Base-by-base conservation (phyloP, 1,140 invertebrate species). In the Lepidurus couesii region DNA sequence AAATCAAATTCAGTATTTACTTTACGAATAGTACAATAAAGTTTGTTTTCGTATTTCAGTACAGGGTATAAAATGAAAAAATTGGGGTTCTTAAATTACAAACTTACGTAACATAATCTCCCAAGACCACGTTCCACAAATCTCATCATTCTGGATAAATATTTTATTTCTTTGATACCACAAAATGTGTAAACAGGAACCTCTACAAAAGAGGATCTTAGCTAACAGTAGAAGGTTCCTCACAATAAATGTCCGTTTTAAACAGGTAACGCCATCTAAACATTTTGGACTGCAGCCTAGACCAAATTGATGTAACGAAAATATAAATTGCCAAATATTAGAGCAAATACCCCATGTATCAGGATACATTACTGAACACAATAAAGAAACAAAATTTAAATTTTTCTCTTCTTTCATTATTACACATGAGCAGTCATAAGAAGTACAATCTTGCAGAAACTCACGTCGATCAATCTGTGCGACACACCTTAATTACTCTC, bases 91-190 rank as follows among this genome's bases (percentile, higher is more conserved):
- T 4, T 34, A 4, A 4, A 9, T 16, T 11, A 16, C 4, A 16
- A 13, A 65, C 53, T 4, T 65, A 65, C 53, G 3, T 65, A 65
- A 65, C 53, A 65, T 7, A 65, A 16, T 16, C 21, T 65, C 0
- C 53, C 53, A 65, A 65, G 53, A 65, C 53, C 21, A n/a, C 53
- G 53, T 65, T 65, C 53, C 53, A 65, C 21, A 65, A 65, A 65
- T 21, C 53, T 65, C 53, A 65, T 65, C 53, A 65, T 65, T 16
- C 21, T 65, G 53, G 9, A 13, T 13, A 65, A 65, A 7, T 47
- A n/a, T n/a, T 21, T 65, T n/a, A n/a, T 21, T 13, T 65, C 7
- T 7, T 65, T 7, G 3, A 1, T 65, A n/a, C 16, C 8, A 13
- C 53, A 65, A 13, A 11, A 65, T 21, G 53, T 65, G 13, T 65